Percentiles rank a stretch among this genome's conserved stretches.
Evolutionary conservation across 2,888 invertebrate species (phyloP).

Genomic region (Scrobipalpa atriplicella): DNA sequence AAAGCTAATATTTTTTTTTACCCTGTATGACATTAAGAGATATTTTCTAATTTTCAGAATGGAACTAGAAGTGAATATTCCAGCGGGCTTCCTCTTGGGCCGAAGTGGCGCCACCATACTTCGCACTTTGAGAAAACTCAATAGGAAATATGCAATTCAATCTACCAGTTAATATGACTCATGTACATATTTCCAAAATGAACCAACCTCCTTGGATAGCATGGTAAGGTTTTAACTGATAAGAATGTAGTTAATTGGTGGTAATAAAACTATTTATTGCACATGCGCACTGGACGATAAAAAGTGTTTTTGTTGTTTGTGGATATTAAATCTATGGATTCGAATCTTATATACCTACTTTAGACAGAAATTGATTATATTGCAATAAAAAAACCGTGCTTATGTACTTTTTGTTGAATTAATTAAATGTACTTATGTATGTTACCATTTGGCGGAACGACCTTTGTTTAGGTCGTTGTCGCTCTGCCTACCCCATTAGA

Average conservation of each 20-base stretch:
- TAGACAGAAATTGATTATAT: too few species aligned
- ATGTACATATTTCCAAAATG: slow-evolving; percentile 86
- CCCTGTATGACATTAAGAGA: background rate
- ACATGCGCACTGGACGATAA: background rate
- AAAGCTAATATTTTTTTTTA: too few species aligned
- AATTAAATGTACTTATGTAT: too few species aligned
- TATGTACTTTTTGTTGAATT: too few species aligned
- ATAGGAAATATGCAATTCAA: slow-evolving; percentile 88
- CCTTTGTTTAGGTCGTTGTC: too few species aligned
- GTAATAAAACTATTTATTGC: background rate
- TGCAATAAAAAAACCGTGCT: too few species aligned
- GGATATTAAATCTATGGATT: background rate
- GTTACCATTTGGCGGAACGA: too few species aligned
- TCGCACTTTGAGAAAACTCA: slow-evolving; percentile 84
- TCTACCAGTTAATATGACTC: slow-evolving; percentile 92
- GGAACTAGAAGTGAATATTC: slow-evolving; percentile 86
- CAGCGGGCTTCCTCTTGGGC: slow-evolving; percentile 92
- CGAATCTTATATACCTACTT: too few species aligned
- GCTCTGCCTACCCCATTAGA: too few species aligned
- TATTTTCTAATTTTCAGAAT: slow-evolving; percentile 63
- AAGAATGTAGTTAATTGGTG: background rate
- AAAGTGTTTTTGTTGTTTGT: slow-evolving; percentile 32
- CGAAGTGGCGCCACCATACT: slow-evolving; percentile 91
- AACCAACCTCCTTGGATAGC: slow-evolving; percentile 92
- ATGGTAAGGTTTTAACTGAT: slow-evolving; percentile 55